Evolutionary conservation across 1,140 invertebrate species (phyloP).

Genomic region (Lepidotrigona ventralis): DNA sequence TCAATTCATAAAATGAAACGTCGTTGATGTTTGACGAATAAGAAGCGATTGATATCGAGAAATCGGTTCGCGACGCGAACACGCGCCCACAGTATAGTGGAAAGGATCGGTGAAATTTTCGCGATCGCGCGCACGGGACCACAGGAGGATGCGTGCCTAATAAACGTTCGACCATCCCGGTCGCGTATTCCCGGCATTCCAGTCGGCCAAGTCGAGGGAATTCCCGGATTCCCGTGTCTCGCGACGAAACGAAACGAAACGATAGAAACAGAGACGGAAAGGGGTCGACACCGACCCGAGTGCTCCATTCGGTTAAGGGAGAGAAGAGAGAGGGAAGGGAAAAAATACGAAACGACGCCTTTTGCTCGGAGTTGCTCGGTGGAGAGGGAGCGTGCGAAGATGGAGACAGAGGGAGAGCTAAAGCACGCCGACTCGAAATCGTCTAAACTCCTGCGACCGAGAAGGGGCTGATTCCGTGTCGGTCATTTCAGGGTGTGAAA

Average conservation of each 20-base stretch:
- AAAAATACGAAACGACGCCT: conserved; percentile 34
- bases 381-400: conserved; percentile 15
- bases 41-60: conserved; percentile 36
- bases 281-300: neutral
- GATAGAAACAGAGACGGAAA: conserved; percentile 8
- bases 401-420: neutral
- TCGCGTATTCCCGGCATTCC: conserved; percentile 50
- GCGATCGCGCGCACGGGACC: neutral
- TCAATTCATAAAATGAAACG: no score
- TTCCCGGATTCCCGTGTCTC: conserved; percentile 45
- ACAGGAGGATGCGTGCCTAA: conserved; percentile 41
- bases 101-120: conserved; percentile 53
- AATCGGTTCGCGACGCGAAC: neutral
- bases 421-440: conserved; percentile 15
- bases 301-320: neutral
- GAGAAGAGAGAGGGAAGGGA: neutral
- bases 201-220: conserved; percentile 33
- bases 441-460: conserved; percentile 40
- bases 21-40: neutral
- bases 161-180: conserved; percentile 52
- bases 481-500: conserved; percentile 66
- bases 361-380: neutral
- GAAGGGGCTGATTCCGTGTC: conserved; percentile 55
- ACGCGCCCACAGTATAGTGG: conserved; percentile 23
- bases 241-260: conserved; percentile 3